Evolutionary conservation across 2,797 vertebrate genomes (phyloP), one percentile per base, ranked within the genome.

Genomic region (Sitta carolinensis): DNA sequence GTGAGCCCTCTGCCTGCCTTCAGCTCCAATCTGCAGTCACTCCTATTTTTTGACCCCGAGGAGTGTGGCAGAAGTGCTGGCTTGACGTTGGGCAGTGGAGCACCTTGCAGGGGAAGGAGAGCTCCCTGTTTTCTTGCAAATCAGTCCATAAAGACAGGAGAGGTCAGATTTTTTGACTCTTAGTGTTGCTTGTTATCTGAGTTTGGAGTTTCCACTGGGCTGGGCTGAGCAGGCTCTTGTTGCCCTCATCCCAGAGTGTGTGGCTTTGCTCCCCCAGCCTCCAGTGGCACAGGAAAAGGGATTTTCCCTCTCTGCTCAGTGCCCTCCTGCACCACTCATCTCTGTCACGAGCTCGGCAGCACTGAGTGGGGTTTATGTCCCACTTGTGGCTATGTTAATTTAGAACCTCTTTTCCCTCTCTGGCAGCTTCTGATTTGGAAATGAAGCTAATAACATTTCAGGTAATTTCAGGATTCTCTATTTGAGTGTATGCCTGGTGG

Each of bases 381-480:
- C 47, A 16, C 79, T 87, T 43, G 75, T 80, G 75, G 43, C 72
- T 92, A 64, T 66, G 72, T 62, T 83, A 61, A 87, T 87, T 94
- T 75, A 55, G 38, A 89, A 66, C 58, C 47, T 69, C n/a, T 68
- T 52, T 78, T 52, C 62, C 92, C 34, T 83, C 54, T 66, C 87
- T 92, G 79, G 38, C 83, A 90, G 72, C 68, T 93, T 80, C 82
- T 78, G 79, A 16, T 85, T 64, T 75, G 79, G 84, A 87, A 91
- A 85, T 78, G 25, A 92, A 89, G 78, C 89, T 94, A 80, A 83
- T 21, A 64, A 48, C 48, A 21, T 78, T 79, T 69, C 69, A 72
- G 79, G 82, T 78, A 75, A 89, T 85, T 91, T 91, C 80, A 83
- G 69, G 91, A 20, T 42, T 48, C 32, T 76, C 45, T 63, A 22